Evolutionary conservation across 1,140 invertebrate species (phyloP), one percentile per base, ranked within the genome.

Genomic region (Idris sp.): DNA sequence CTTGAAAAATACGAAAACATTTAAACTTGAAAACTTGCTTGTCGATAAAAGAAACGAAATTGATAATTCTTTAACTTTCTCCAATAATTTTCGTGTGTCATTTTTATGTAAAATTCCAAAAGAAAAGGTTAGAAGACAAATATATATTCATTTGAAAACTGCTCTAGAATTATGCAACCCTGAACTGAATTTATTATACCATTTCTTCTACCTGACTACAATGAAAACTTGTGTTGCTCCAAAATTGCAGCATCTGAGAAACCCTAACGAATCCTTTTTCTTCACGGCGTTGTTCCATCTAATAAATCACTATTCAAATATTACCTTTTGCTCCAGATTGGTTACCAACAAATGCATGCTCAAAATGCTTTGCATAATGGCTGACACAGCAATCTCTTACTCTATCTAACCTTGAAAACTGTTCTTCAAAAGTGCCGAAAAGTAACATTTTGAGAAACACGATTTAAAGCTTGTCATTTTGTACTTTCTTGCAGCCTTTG

Each of bases 151-250:
- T 22, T 40, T 54, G 35, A 41, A 68, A 75, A 75, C 43, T 74
- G 64, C 64, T 75, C 72, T 44, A 75, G 58, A 68, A 64, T 75
- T 75, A 54, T 67, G 62, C 38, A 68, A 68, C 49, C n/a, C 7
- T n/a, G 35, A 19, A 18, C 2, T 54, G 25, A 49, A 75, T 75
- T 75, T 75, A 75, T 68, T 62, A 18, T 16, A 13, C 22, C 36
- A 35, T 41, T 46, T 28, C 2, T 9, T 22, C 22, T 74, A 74
- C 72, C 72, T 75, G 62, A 10, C 4, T 13, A 4, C n/a, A n/a
- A n/a, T n/a, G n/a, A n/a, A n/a, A n/a, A n/a, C n/a, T n/a, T n/a
- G n/a, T n/a, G n/a, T n/a, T 53, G 61, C 53, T 16, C 51, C 11
- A 10, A 62, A 64, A 75, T 75, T 75, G 58, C 72, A 64, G n/a